Evolutionary conservation across 2,888 invertebrate genomes (phyloP).

Genomic region (Graphium colonna): DNA sequence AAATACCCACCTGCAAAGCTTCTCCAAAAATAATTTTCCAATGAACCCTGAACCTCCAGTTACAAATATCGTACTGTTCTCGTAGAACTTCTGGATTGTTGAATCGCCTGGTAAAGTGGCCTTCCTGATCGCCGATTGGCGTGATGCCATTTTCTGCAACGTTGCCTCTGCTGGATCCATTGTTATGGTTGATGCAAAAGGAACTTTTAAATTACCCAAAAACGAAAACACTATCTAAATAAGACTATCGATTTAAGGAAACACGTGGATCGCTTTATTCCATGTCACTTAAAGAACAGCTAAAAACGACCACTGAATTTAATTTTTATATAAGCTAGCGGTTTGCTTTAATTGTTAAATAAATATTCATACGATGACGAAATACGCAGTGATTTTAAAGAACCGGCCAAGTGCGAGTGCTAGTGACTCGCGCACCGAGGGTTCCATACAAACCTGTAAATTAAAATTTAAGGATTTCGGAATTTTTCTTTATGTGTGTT

Average conservation of each 20-base stretch:
- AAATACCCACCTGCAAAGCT: constrained; percentile 76
- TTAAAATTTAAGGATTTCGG: no score
- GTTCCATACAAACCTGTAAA: no score
- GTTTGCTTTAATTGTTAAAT: not conserved
- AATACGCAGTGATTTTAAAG: not conserved
- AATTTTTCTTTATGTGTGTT: no score
- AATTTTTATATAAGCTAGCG: not conserved
- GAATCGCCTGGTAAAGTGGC: not conserved
- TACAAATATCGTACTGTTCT: constrained; percentile 1
- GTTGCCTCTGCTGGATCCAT: constrained; percentile 7
- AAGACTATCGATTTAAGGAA: no score
- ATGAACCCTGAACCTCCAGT: constrained; percentile 76
- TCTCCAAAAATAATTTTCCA: constrained; percentile 94
- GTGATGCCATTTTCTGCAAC: constrained; percentile 3
- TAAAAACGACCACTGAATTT: not conserved
- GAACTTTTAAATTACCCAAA: not conserved
- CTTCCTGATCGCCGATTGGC: not conserved
- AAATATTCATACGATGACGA: not conserved
- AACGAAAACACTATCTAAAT: not conserved
- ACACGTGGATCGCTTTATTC: not conserved
- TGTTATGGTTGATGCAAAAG: not conserved
- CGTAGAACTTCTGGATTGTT: constrained; percentile 7
- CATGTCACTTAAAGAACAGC: not conserved
- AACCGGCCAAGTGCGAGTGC: no score
- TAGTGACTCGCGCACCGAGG: no score